A percentile compares a stretch with the other conserved stretches of the same genome.
Evolutionary conservation across 23 tunicate genomes (phyloP).

Genomic region (Botrylloides violaceus): DNA sequence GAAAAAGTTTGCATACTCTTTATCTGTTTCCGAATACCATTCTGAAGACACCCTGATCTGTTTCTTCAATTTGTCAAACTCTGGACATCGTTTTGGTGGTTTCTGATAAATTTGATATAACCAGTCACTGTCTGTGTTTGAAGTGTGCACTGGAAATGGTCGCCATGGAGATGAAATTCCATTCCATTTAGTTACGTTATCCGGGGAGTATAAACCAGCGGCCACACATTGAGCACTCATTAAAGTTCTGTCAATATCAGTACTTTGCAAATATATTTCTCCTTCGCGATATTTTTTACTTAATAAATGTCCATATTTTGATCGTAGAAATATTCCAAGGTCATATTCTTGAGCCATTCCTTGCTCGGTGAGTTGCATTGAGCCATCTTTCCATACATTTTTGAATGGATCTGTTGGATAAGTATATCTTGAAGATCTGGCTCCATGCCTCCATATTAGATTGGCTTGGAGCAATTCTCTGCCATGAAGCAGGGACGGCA

Average conservation of each 20-base stretch:
- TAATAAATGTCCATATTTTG: conserved; percentile 7
- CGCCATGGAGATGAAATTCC: background rate
- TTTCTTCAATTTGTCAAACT: background rate
- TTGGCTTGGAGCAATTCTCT: background rate
- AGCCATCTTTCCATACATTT: conserved; percentile 16
- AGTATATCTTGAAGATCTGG: background rate
- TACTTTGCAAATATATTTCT: conserved; percentile 12
- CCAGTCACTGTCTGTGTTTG: background rate
- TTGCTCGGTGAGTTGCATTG: background rate
- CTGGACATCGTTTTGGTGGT: conserved; percentile 1
- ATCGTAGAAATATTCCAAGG: conserved; percentile 4
- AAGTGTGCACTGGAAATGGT: conserved; percentile 6
- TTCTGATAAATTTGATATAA: background rate
- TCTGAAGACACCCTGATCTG: background rate
- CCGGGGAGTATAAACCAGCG: conserved; percentile 1
- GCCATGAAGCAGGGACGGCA: too few species aligned
- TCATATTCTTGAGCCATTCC: conserved; percentile 20
- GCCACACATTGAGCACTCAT: conserved; percentile 16
- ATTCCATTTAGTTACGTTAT: conserved; percentile 1
- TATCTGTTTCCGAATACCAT: background rate
- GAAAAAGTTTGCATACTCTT: background rate
- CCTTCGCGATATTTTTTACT: conserved; percentile 3
- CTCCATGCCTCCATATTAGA: conserved; percentile 14
- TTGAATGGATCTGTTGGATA: conserved; percentile 17
- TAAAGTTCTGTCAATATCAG: conserved; percentile 10